Conservation (phyloP, 2,113 vertebrate genomes). For the Orientallactaga bullata region DNA sequence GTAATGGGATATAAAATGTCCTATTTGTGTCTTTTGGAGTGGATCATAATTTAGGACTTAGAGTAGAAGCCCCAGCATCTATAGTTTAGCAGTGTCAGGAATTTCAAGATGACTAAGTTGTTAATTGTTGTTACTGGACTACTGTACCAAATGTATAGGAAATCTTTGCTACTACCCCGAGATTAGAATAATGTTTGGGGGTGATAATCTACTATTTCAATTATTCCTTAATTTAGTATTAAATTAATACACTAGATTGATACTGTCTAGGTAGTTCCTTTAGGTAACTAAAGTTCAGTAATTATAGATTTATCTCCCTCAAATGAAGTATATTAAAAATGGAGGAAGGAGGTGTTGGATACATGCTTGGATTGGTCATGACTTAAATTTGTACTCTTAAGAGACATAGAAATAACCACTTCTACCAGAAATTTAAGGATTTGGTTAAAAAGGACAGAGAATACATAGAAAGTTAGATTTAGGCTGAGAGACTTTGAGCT, state of each 20-base stretch:
- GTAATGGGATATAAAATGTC: not conserved
- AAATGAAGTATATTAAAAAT: not conserved
- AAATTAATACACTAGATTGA: not conserved
- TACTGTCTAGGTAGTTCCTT: not conserved
- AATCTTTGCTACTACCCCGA: not conserved
- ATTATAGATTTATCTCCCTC: not conserved
- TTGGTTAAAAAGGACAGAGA: no score
- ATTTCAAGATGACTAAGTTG: not conserved
- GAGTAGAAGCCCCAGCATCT: not conserved
- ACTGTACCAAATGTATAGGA: not conserved
- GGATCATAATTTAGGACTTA: not conserved
- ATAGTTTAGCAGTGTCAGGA: constrained; percentile 33
- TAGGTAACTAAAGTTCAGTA: not conserved
- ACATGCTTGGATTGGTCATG: not conserved
- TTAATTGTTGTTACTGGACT: not conserved
- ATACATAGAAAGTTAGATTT: no score
- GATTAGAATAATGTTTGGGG: not conserved
- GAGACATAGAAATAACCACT: not conserved
- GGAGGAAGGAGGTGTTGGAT: rapidly evolving
- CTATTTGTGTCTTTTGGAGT: not conserved
- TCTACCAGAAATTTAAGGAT: not conserved
- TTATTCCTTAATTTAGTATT: not conserved
- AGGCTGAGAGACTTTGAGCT: not conserved
- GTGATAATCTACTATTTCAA: not conserved
- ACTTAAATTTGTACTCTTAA: not conserved